Percentiles rank a stretch among this genome's conserved stretches.
Evolutionary conservation across 2,888 invertebrate species (phyloP).

Genomic region (Sinopyrophorus schimmeli): DNA sequence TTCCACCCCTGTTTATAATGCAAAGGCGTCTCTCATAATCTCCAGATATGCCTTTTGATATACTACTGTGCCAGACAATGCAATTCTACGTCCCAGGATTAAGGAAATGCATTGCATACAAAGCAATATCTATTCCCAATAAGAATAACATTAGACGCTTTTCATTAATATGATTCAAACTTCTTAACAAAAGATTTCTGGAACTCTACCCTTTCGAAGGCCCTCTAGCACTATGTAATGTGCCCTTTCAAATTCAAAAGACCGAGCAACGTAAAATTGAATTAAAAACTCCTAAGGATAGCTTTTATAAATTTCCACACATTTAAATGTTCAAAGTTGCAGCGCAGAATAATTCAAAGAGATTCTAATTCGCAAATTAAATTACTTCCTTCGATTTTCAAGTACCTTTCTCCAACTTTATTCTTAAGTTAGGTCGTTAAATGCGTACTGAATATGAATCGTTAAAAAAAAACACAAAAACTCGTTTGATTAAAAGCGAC

Average conservation of each 20-base stretch:
- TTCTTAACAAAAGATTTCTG: no score
- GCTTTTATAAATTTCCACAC: slow-evolving; percentile 37
- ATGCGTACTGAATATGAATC: slow-evolving; percentile 9
- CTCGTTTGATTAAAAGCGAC: not conserved
- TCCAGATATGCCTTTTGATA: slow-evolving; percentile 28
- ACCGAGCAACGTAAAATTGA: slow-evolving; percentile 31
- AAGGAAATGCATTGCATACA: slow-evolving; percentile 15
- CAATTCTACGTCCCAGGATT: slow-evolving; percentile 17
- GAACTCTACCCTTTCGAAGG: slow-evolving; percentile 6
- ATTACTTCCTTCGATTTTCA: slow-evolving; percentile 34
- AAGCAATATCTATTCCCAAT: slow-evolving; percentile 6
- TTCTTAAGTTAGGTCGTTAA: slow-evolving; percentile 16
- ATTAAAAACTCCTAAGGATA: slow-evolving; percentile 37
- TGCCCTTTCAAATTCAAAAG: slow-evolving; percentile 31
- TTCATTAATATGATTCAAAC: slow-evolving; percentile 21
- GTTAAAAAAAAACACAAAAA: not conserved
- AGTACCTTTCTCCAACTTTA: slow-evolving; percentile 29
- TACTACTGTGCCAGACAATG: slow-evolving; percentile 18
- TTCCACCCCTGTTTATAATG: slow-evolving; percentile 17
- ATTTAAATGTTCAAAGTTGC: slow-evolving; percentile 35
- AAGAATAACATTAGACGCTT: slow-evolving; percentile 6
- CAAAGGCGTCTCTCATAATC: slow-evolving; percentile 20
- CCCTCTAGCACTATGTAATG: slow-evolving; percentile 19
- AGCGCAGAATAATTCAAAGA: slow-evolving; percentile 31
- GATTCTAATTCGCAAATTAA: slow-evolving; percentile 34